These are phyloP conservation scores for Neoniphon sammara DNA, from an alignment of 2,797 vertebrate species.

Conservation along the genomic window DNA sequence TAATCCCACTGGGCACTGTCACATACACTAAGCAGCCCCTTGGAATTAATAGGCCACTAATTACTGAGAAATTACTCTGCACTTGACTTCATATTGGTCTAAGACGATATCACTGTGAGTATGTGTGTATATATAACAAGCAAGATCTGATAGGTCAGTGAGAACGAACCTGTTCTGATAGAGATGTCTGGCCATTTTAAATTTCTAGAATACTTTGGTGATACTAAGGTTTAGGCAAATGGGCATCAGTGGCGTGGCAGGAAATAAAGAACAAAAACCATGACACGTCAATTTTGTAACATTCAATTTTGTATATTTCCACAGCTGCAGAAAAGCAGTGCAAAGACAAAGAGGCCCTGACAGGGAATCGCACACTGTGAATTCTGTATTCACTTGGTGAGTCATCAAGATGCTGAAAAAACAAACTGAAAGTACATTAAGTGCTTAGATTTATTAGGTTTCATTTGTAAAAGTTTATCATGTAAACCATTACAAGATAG, in stretches of 20 bases:
- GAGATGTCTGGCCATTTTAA: conserved; percentile 48
- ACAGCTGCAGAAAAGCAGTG: conserved; percentile 36
- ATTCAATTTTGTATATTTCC: conserved; percentile 26
- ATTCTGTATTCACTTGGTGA: not conserved
- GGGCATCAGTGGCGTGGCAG: conserved; percentile 6
- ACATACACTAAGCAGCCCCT: conserved; percentile 65
- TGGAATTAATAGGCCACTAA: conserved; percentile 66
- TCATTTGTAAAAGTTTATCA: not conserved
- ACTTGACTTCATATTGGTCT: conserved; percentile 58
- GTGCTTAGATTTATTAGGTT: not conserved
- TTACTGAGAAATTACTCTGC: conserved; percentile 54
- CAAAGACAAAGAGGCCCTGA: not conserved
- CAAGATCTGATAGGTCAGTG: conserved; percentile 66
- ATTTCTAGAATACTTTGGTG: conserved; percentile 44
- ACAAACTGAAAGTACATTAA: not conserved
- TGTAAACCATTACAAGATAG: not conserved
- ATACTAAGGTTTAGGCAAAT: conserved; percentile 23
- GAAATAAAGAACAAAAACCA: conserved; percentile 28
- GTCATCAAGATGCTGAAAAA: conserved; percentile 1
- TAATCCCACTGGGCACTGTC: conserved; percentile 66
- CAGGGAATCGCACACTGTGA: conserved; percentile 31
- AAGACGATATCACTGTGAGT: conserved; percentile 24
- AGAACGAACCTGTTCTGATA: conserved; percentile 67
- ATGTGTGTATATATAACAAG: conserved; percentile 38
- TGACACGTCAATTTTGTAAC: conserved; percentile 6